Conservation (phyloP, 2,797 vertebrate genomes). For the Pseudocheirus occidentalis region DNA sequence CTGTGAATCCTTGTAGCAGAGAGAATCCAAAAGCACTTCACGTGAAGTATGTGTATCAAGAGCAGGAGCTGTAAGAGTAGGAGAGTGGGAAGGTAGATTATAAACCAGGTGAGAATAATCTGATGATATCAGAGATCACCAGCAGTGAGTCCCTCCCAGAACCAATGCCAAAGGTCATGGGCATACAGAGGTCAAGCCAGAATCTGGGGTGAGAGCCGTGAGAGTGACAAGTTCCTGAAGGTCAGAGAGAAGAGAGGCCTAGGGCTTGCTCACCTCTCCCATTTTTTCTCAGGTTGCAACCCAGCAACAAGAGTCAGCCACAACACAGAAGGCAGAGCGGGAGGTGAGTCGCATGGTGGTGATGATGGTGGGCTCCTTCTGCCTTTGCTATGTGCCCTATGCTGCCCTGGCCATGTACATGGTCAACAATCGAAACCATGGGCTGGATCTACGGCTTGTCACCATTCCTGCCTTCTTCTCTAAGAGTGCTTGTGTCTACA, state of each 20-base stretch:
- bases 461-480: constrained; percentile 91
- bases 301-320: constrained; percentile 90
- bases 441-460: constrained; percentile 86
- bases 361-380: constrained; percentile 90
- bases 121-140: neutral
- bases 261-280: neutral
- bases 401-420: constrained; percentile 89
- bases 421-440: constrained; percentile 88
- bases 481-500: constrained; percentile 90
- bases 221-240: neutral
- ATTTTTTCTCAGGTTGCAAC: constrained; percentile 85
- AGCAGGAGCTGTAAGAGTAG: neutral
- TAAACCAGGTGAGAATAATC: neutral
- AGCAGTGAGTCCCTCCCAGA: neutral
- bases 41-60: neutral
- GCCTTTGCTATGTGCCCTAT: constrained; percentile 89
- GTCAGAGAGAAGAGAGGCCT: neutral
- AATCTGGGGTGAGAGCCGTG: neutral
- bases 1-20: neutral
- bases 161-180: neutral
- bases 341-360: constrained; percentile 91
- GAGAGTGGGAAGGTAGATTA: neutral
- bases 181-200: neutral
- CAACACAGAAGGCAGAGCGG: constrained; percentile 90
- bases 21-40: neutral